Base-by-base conservation (phyloP, 2,888 invertebrate genomes). In the Lomographa bimaculata region DNA sequence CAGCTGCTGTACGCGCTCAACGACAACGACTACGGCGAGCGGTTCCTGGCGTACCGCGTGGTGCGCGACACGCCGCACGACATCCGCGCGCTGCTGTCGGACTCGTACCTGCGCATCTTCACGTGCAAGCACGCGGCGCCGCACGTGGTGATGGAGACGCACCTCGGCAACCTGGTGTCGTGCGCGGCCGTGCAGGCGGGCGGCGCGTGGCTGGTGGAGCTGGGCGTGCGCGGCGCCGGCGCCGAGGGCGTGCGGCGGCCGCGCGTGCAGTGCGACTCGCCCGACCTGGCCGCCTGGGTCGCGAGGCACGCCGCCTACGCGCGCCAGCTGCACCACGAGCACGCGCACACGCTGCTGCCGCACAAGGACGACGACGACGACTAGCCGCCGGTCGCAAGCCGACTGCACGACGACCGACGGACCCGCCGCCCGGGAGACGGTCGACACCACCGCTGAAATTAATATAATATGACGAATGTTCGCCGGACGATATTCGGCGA, bases 281-380 rank as follows among this genome's bases (percentile, higher is more conserved):
- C 91, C 41, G 91, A 91, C 53, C 91, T 95, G 50, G 95, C 95
- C 7, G 90, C 90, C 50, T 91, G 92, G 85, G 92, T 93, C 51
- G 92, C 93, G 11, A 93, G 94, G 54, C 94, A 97, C 90, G 95
- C 98, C 50, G 96, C 96, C 67, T 96, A 96, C 80, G 97, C 97
- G 37, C 95, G 95, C 76, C 94, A 94, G 64, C 92, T 97, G 70
- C 94, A 94, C 81, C 94, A 95, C 71, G 97, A 97, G 85, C 91
- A 93, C 49, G 91, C 92, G 64, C 94, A 95, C 71, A 96, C 96
- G 35, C 89, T 94, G 51, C 89, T 55, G 37, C 75, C 80, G 37
- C 71, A 64, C 60, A 7, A 56, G 5, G 71, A 75, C 64, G n/a
- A n/a, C n/a, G n/a, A n/a, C n/a, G n/a, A n/a, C n/a, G n/a, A n/a